Conservation (phyloP, 2,797 vertebrate genomes). For the Artibeus jamaicensis region DNA sequence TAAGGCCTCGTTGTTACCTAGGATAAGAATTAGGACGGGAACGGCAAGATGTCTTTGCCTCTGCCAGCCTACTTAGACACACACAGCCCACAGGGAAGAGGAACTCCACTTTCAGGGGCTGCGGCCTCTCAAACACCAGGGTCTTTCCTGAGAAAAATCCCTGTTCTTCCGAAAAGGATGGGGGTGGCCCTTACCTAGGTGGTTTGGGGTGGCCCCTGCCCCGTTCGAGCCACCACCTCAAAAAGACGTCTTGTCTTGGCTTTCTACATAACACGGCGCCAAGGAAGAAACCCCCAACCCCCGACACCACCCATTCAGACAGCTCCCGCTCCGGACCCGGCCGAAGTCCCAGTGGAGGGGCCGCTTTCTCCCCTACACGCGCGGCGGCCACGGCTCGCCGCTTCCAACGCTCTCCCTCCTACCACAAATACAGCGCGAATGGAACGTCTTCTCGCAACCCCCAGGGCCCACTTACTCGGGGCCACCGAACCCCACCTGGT, state of each 20-base stretch:
- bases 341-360: background rate
- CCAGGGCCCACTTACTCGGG: background rate
- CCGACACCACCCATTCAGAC: background rate
- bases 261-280: background rate
- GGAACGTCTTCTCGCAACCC: background rate
- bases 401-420: background rate
- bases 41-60: background rate
- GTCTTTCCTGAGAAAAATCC: background rate
- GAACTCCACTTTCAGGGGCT: background rate
- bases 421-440: background rate
- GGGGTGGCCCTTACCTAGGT: background rate
- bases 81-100: too few species aligned
- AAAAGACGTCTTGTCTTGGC: background rate
- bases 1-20: background rate
- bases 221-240: background rate
- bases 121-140: background rate
- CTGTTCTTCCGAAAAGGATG: background rate
- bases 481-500: background rate
- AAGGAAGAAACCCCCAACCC: background rate
- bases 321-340: background rate
- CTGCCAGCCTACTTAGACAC: background rate
- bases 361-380: background rate
- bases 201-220: background rate
- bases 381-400: background rate
- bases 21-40: background rate